Percentiles rank a stretch among this genome's conserved stretches.
Evolutionary conservation across 2,888 invertebrate genomes (phyloP).

Genomic region (Ormyrus pomaceus): DNA sequence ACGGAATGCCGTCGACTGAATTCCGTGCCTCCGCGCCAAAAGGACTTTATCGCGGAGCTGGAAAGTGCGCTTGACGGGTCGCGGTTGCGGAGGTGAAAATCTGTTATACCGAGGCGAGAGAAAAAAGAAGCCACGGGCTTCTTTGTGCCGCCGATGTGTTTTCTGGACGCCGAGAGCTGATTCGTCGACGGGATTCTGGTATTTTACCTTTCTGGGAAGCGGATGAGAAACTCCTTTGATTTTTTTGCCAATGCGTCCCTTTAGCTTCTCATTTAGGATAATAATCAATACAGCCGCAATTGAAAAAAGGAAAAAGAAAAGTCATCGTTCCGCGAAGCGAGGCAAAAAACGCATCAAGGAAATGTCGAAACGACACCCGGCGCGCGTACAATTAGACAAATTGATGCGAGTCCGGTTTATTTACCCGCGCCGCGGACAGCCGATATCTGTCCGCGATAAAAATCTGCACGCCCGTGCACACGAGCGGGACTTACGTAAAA

Average conservation of each 20-base stretch:
- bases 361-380: conserved; percentile 12
- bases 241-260: too few relatives aligned
- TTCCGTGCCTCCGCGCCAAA: background rate
- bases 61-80: background rate
- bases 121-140: background rate
- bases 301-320: too few relatives aligned
- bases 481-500: conserved; percentile 20
- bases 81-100: too few relatives aligned
- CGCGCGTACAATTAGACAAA: conserved; percentile 42
- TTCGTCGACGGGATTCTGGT: too few relatives aligned
- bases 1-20: too few relatives aligned
- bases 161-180: too few relatives aligned
- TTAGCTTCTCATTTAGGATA: too few relatives aligned
- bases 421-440: conserved; percentile 7
- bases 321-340: background rate
- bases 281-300: too few relatives aligned
- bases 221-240: too few relatives aligned
- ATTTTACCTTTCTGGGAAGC: too few relatives aligned
- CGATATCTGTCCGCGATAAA: too few relatives aligned
- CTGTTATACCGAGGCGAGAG: background rate
- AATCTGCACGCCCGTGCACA: background rate
- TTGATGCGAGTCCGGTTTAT: conserved; percentile 36
- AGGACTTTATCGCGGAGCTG: background rate
- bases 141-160: background rate
- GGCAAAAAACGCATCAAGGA: background rate